Base-by-base conservation (phyloP, 37 sponge, comb jelly and placozoan species). In the Eunapius fragilis region DNA sequence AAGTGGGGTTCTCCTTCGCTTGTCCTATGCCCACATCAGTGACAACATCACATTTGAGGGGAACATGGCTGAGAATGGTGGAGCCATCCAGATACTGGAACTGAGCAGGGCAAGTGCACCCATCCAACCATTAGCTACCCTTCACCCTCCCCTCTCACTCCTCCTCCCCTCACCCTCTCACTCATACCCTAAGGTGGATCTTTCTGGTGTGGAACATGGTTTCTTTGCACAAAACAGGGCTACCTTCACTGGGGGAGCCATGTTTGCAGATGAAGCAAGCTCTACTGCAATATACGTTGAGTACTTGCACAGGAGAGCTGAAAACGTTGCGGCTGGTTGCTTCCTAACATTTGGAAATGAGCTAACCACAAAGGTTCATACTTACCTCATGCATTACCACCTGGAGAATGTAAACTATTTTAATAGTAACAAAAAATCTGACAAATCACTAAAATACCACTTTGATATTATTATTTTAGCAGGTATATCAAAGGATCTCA, bases 291-390 rank as follows among this genome's bases (percentile, higher is more conserved):
- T 85, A 14, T 34, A 78, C 27, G 71, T 67, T 30, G 90, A 87
- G 79, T 89, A 91, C 80, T 80, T 80, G 50, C 92, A 91, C 67
- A 73, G 81, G 0, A 48, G 41, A 2, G 84, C 88, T 4, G 50
- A 87, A 70, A 69, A 74, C 36, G 31, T 74, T 25, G 36, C 67
- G 9, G 83, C 83, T 13, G 25, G 49, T 34, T 93, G 94, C 80
- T 93, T 89, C 77, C 71, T 93, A 34, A 38, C 17, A 72, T 93
- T 93, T 78, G 92, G 92, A 34, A 83, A 87, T 67, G 92, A 91
- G 72, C 14, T 58, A 23, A 37, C 13, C 30, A 10, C 14, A 0
- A 22, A 25, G 73, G 30, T 72, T 17, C 31, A 19, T 19, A 58
- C 22, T 10, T 58, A 11, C 58, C n/a, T n/a, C n/a, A n/a, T n/a